Conservation (phyloP, 2,113 vertebrate species). For the Stigmatopora argus region DNA sequence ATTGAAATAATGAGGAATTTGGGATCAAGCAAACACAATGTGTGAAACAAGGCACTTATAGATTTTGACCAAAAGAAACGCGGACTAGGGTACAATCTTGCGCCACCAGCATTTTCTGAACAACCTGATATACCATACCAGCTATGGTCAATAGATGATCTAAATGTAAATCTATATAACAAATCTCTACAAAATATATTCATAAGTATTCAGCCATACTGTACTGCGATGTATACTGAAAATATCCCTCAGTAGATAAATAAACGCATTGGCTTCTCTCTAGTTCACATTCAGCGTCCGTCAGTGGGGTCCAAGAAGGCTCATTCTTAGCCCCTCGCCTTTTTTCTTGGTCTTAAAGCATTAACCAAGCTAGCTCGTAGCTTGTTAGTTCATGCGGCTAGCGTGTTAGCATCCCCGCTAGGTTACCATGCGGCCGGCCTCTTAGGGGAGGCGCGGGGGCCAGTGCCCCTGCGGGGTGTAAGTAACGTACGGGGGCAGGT, state of each 20-base stretch:
- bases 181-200: conserved; percentile 71
- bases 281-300: conserved; percentile 64
- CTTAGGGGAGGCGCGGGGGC: conserved; percentile 36
- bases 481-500: conserved; percentile 91
- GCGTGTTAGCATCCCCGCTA: conserved; percentile 50
- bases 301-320: conserved; percentile 57
- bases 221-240: conserved; percentile 65
- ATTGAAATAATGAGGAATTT: conserved; percentile 12
- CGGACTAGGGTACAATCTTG: conserved; percentile 36
- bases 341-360: conserved; percentile 36
- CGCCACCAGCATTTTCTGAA: conserved; percentile 33
- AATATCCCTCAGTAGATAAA: conserved; percentile 71
- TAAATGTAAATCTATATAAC: conserved; percentile 56
- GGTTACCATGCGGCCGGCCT: conserved; percentile 41
- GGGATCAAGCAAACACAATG: conserved; percentile 37
- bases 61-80: conserved; percentile 53
- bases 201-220: conserved; percentile 15
- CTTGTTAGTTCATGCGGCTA: conserved; percentile 50
- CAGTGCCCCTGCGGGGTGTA: conserved; percentile 41
- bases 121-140: conserved; percentile 38
- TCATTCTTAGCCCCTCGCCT: conserved; percentile 28
- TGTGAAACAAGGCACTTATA: conserved; percentile 66
- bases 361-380: conserved; percentile 41
- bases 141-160: conserved; percentile 3
- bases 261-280: conserved; percentile 32